Evolutionary conservation across 2,888 invertebrate genomes (phyloP).

Genomic region (Amblyjoppa fuscipennis): DNA sequence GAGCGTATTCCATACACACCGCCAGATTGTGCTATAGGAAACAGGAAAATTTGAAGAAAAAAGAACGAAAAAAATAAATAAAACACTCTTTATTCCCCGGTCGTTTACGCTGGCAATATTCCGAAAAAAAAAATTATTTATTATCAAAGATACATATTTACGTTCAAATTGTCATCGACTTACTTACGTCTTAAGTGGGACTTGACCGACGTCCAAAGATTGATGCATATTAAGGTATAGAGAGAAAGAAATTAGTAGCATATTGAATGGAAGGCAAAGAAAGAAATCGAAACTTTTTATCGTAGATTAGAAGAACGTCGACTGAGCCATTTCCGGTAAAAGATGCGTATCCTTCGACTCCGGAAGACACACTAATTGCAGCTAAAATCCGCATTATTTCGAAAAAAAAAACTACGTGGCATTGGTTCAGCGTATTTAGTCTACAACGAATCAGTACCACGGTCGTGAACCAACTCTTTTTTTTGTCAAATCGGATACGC

Average conservation of each 20-base stretch:
- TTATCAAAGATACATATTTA: conserved; percentile 48
- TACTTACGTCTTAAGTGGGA: conserved; percentile 49
- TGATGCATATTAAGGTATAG: conserved; percentile 58
- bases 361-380: background rate
- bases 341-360: background rate
- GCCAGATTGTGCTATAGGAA: conserved; percentile 33
- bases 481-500: conserved; percentile 8
- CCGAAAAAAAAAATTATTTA: conserved; percentile 63
- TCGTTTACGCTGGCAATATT: conserved; percentile 57
- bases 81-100: conserved; percentile 24
- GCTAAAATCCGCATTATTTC: conserved; percentile 8
- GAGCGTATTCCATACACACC: conserved; percentile 36
- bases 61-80: conserved; percentile 1
- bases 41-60: conserved; percentile 16
- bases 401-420: conserved; percentile 35
- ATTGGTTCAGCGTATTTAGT: conserved; percentile 50
- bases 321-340: conserved; percentile 46
- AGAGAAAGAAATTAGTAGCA: conserved; percentile 45
- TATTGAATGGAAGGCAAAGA: conserved; percentile 32
- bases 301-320: conserved; percentile 48
- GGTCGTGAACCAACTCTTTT: conserved; percentile 15
- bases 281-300: conserved; percentile 36
- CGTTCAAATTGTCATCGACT: conserved; percentile 20
- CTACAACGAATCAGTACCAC: conserved; percentile 41
- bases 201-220: conserved; percentile 64